phyloP scores from a whole-genome alignment of 2,113 vertebrate species.

The Chaetops frenatus region DNA sequence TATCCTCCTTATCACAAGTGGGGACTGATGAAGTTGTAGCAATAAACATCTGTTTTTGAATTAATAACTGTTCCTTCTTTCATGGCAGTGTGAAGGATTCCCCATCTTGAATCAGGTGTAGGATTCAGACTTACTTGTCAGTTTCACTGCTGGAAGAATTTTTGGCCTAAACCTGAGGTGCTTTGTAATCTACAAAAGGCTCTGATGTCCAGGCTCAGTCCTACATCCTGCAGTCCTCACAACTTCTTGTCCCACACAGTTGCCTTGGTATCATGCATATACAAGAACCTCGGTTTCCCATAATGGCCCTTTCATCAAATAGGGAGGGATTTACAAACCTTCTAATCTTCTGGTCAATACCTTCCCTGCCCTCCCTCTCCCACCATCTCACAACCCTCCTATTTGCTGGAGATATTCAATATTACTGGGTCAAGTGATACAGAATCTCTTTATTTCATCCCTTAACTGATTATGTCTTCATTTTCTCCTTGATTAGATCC shows the following conservation, averaged over 20 bases:
- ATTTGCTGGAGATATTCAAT: background rate
- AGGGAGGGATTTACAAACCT: background rate
- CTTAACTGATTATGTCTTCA: background rate
- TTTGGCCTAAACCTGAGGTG: background rate
- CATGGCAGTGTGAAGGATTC: background rate
- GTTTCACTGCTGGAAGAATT: background rate
- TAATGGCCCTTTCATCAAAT: background rate
- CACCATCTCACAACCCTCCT: background rate
- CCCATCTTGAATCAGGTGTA: background rate
- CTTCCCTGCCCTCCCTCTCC: background rate
- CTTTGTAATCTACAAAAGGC: background rate
- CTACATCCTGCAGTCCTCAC: background rate
- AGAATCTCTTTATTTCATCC: background rate
- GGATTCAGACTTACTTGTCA: background rate
- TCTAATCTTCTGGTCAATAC: background rate
- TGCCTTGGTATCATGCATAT: background rate
- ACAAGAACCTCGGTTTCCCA: background rate
- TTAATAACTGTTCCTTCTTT: background rate
- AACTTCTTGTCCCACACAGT: background rate
- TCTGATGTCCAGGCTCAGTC: background rate
- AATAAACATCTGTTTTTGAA: background rate
- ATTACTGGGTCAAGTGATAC: background rate
- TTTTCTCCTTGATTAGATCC: background rate
- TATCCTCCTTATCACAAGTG: background rate
- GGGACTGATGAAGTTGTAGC: background rate